Evolutionary conservation across 2,888 invertebrate species (phyloP).

Genomic region (Uropetala carovei): DNA sequence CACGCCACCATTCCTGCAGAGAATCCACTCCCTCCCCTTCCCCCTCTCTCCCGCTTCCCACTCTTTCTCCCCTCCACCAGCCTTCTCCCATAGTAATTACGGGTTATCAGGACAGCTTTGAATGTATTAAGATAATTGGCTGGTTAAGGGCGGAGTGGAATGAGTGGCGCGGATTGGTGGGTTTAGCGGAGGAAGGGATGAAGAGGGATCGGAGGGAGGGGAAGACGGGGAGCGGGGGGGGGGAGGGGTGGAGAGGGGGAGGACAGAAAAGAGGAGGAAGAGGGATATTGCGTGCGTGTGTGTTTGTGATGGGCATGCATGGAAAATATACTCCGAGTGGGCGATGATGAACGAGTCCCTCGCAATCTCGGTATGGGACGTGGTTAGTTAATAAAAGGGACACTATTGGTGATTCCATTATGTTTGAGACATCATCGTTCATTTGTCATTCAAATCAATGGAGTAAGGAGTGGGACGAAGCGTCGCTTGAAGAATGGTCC

Average conservation of each 20-base stretch:
- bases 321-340: conserved; percentile 11
- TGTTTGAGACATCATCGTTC: conserved; percentile 17
- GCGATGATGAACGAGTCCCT: conserved; percentile 17
- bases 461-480: neutral
- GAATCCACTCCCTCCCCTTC: neutral
- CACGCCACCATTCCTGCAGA: neutral
- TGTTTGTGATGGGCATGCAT: conserved; percentile 15
- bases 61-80: neutral
- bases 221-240: neutral
- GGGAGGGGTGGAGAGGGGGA: neutral
- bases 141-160: conserved; percentile 57
- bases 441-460: conserved; percentile 32
- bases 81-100: conserved; percentile 47
- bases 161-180: conserved; percentile 48
- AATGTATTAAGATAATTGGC: conserved; percentile 64
- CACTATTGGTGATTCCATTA: conserved; percentile 28
- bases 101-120: conserved; percentile 63
- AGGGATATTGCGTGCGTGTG: conserved; percentile 9
- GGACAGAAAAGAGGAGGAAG: neutral
- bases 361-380: neutral
- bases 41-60: neutral
- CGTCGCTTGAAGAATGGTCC: neutral
- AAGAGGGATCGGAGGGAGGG: neutral
- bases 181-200: conserved; percentile 22
- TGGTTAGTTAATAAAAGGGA: conserved; percentile 32